Conservation (phyloP, 2,888 invertebrate genomes). For the Andrena camellia region DNA sequence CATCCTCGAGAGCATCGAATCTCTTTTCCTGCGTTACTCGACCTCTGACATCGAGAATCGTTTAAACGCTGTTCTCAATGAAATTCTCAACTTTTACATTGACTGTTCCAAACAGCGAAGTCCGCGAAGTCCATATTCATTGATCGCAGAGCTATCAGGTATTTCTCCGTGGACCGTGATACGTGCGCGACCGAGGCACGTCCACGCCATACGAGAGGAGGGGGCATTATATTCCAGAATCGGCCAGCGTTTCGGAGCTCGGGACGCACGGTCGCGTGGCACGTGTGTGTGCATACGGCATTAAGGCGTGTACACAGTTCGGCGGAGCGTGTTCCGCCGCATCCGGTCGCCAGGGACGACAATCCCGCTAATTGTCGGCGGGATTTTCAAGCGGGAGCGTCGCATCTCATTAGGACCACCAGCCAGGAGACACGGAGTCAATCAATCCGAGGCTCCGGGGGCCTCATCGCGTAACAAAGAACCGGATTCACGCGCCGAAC, state of each 20-base stretch:
- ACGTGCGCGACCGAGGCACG: slow-evolving; percentile 43
- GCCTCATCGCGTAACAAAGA: slow-evolving; percentile 64
- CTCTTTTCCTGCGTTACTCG: no score
- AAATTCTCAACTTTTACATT: no score
- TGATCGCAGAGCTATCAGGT: slow-evolving; percentile 34
- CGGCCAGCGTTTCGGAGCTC: slow-evolving; percentile 57
- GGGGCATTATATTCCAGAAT: slow-evolving; percentile 59
- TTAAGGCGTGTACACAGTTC: slow-evolving; percentile 34
- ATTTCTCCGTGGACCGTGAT: slow-evolving; percentile 43
- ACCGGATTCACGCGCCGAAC: slow-evolving; percentile 64
- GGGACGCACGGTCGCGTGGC: slow-evolving; percentile 60
- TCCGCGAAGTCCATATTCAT: no score
- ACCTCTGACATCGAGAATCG: no score
- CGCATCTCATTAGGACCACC: slow-evolving; percentile 67
- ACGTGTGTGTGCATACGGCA: slow-evolving; percentile 61
- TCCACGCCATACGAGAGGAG: slow-evolving; percentile 12
- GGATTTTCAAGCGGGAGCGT: slow-evolving; percentile 58
- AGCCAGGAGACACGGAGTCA: slow-evolving; percentile 57
- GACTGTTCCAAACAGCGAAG: no score
- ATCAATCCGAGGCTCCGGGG: slow-evolving; percentile 58
- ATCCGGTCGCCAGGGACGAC: slow-evolving; percentile 39
- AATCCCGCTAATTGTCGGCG: slow-evolving; percentile 65
- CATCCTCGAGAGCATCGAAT: no score
- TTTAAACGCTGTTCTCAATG: no score
- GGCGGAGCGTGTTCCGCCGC: slow-evolving; percentile 13